These are phyloP conservation scores for Bradysia coprophila DNA, from an alignment of 1,140 invertebrate genomes.

Conservation along the genomic window DNA sequence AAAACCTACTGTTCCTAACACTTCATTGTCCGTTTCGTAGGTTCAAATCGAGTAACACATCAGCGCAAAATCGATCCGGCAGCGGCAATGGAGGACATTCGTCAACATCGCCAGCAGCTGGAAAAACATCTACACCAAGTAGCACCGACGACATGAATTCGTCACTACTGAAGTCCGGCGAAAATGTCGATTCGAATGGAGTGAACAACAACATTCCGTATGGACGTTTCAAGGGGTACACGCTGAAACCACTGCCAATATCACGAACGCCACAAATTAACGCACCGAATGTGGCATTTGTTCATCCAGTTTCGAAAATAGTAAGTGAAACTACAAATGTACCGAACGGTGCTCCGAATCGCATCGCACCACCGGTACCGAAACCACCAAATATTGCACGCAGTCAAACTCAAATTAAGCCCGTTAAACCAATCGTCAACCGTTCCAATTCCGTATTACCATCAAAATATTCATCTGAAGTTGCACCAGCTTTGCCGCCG, in stretches of 20 bases:
- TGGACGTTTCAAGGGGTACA: constrained; percentile 71
- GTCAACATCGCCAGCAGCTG: constrained; percentile 7
- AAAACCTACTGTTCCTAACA: too few relatives aligned
- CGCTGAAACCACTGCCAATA: constrained; percentile 40
- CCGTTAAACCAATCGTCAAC: neutral
- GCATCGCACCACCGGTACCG: constrained; percentile 17
- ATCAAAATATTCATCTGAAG: neutral
- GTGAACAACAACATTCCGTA: constrained; percentile 45
- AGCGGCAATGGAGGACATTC: constrained; percentile 19
- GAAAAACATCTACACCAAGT: constrained; percentile 23
- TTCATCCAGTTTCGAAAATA: constrained; percentile 17
- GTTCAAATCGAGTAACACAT: too few relatives aligned
- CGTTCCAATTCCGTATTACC: neutral
- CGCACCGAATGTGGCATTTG: constrained; percentile 22
- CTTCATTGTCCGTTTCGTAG: too few relatives aligned
- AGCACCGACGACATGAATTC: constrained; percentile 41
- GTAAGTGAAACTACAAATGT: constrained; percentile 6
- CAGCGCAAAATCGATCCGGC: neutral
- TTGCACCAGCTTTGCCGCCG: constrained; percentile 35
- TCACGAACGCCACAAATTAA: constrained; percentile 14
- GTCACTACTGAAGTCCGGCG: constrained; percentile 28
- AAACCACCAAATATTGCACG: neutral
- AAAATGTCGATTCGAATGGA: constrained; percentile 28
- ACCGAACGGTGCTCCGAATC: constrained; percentile 10
- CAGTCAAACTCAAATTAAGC: neutral